Evolutionary conservation across 2,797 vertebrate species (phyloP).

Genomic region (Mus minutoides): DNA sequence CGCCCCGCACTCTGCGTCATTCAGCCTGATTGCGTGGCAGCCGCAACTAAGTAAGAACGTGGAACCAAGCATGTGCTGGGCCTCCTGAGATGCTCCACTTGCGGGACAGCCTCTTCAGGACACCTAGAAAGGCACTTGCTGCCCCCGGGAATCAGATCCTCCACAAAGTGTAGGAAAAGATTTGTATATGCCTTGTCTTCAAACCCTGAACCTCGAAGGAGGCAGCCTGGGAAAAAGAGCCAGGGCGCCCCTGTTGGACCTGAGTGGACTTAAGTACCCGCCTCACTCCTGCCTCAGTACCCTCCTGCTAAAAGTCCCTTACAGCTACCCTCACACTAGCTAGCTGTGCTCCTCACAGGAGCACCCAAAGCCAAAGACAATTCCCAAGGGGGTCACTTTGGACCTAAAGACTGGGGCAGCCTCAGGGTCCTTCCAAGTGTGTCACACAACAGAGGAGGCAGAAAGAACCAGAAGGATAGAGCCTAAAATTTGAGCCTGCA

Average conservation of each 20-base stretch:
- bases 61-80: not conserved
- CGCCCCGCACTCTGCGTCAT: slow-evolving; percentile 66
- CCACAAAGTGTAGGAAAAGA: no score
- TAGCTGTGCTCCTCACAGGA: no score
- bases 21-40: not conserved
- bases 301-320: not conserved
- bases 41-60: not conserved
- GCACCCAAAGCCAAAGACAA: not conserved
- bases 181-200: not conserved
- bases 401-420: no score
- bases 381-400: not conserved
- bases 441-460: not conserved
- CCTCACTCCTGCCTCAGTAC: not conserved
- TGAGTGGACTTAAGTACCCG: not conserved
- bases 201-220: not conserved
- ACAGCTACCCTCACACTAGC: rapidly evolving
- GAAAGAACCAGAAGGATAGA: not conserved
- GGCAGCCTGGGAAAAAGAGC: not conserved
- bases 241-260: not conserved
- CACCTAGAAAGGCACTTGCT: not conserved
- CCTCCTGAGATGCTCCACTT: not conserved
- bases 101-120: not conserved
- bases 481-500: not conserved
- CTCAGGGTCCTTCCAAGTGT: no score
- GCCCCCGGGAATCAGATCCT: not conserved